Evolutionary conservation across 2,113 vertebrate species (phyloP), one percentile per base, ranked within the genome.

Genomic region (Lanius ludovicianus): DNA sequence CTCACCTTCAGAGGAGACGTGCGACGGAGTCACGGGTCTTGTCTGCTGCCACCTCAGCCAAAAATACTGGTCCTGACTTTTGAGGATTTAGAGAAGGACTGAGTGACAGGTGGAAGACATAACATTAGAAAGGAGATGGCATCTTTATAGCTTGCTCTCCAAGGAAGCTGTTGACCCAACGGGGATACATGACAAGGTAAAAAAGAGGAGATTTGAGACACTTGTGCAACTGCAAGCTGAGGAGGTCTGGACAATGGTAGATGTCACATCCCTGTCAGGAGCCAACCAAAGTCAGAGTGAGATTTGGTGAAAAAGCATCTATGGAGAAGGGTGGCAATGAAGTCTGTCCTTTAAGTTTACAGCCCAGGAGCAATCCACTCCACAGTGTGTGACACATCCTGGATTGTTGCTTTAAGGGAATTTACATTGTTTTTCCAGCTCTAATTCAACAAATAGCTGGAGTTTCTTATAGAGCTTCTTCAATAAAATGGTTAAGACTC

Each of bases 1-100:
- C 93, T 96, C 79, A 94, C 75, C 71, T 94, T 89, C 91, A 94
- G 76, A 67, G 79, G 71, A 90, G 94, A 91, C 84, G 71, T 50
- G 49, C 11, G 4, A 71, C 2, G 0, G 15, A 65, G 64, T 89
- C 88, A 90, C 11, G 3, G 53, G 86, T 90, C 82, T 39, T 3
- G 9, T 67, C 90, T 91, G 90, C 79, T 3, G 19, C 81, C 88
- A 50, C 13, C 25, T 41, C 3, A 5, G 84, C 74, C 64, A 78
- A 96, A 95, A 96, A 93, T 75, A 76, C 49, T 9, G 12, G 13
- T 30, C 52, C 85, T 89, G 84, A 75, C 90, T 84, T 60, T 81
- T 71, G 70, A 79, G 80, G 71, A 93, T 81, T 95, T 79, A 69
- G 78, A 84, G 96, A 95, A 94, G 75, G 67, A 80, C 90, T 50